Base-by-base conservation (phyloP, 2,113 vertebrate species). In the Furnarius figulus region DNA sequence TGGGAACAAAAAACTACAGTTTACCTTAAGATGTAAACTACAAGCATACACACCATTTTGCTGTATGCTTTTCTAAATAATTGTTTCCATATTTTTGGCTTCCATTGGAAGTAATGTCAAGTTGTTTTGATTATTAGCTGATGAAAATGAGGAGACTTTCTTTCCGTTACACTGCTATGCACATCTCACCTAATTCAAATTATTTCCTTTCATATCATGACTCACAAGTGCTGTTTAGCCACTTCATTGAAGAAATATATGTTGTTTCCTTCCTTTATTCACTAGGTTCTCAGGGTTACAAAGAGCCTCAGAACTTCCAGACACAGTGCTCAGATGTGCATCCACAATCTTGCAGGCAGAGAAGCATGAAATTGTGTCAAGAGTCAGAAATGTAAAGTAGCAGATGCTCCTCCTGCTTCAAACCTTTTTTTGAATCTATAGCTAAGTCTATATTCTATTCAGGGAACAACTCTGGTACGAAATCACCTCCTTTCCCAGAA, bases 81-180 rank as follows among this genome's bases (percentile, higher is more conserved):
- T 97, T 90, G 93, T 85, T 98, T 96, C 98, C 98, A 98, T 90
- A 96, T 93, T 98, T 96, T 95, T 97, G 97, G 97, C 97, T 96
- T 90, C 92, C 79, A 93, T 94, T 96, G 84, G 92, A 96, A 93
- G 40, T 74, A 86, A 59, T 84, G 92, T 97, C 97, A 97, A 98
- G 96, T 93, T 97, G 93, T 97, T 98, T 97, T 95, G 94, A 97
- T 98, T 97, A 98, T 97, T 98, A 97, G 82, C 90, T 97, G 96
- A 96, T 96, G 96, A 98, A 98, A 98, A 97, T 93, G 78, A 97
- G 95, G 71, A 97, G 88, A 93, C 46, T 93, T 87, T 65, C 91
- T 92, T 96, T 87, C 93, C 16, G 23, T 91, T 94, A 77, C 4
- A 11, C 87, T 95, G 93, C 97, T 86, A 80, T 93, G 94, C 89